A percentile compares a stretch with the other conserved stretches of the same genome.
Conservation (phyloP, 2,888 invertebrate genomes). For the Cataglyphis albicans region DNA sequence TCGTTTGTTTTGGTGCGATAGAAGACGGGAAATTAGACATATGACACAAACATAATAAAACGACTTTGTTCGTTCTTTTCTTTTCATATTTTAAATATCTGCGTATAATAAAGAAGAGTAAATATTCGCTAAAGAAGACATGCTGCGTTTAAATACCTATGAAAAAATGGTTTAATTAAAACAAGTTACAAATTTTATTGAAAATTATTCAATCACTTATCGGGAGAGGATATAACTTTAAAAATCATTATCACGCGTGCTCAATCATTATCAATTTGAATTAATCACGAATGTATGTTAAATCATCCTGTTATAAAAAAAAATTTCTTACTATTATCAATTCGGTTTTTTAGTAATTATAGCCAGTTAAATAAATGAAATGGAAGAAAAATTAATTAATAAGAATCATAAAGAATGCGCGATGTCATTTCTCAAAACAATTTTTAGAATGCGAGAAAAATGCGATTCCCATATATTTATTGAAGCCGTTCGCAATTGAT, state of each 20-base stretch:
- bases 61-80: background rate
- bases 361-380: slow-evolving; percentile 64
- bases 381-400: slow-evolving; percentile 76
- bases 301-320: background rate
- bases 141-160: background rate
- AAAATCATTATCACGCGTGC: background rate
- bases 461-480: slow-evolving; percentile 69
- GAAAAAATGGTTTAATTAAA: background rate
- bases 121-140: background rate
- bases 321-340: background rate
- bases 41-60: background rate
- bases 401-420: slow-evolving; percentile 75
- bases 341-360: slow-evolving; percentile 37
- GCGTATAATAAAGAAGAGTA: background rate
- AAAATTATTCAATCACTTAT: background rate
- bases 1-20: slow-evolving; percentile 8
- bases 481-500: slow-evolving; percentile 33
- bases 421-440: slow-evolving; percentile 74
- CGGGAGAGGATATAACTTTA: background rate
- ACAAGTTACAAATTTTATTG: too few species aligned
- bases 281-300: background rate
- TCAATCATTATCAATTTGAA: background rate
- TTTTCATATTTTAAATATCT: background rate
- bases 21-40: slow-evolving; percentile 12
- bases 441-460: slow-evolving; percentile 62